Conservation (phyloP, 2,797 vertebrate genomes). For the Cryptoblepharus egeriae region DNA sequence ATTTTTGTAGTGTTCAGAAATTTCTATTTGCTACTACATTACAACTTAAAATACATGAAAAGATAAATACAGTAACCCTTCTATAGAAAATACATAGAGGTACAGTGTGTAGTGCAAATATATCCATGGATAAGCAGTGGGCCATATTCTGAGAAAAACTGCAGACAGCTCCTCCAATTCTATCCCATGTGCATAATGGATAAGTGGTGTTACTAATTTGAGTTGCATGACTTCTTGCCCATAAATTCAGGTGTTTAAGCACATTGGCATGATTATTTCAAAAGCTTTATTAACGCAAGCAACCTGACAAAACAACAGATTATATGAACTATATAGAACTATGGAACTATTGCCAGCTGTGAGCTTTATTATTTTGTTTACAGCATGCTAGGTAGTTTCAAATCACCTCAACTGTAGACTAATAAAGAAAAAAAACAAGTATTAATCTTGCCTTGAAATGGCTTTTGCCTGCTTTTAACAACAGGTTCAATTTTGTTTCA, state of each 20-base stretch:
- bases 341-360: not conserved
- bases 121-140: not conserved
- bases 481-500: conserved; percentile 9
- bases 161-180: not conserved
- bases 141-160: not conserved
- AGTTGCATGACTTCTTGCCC: conserved; percentile 23
- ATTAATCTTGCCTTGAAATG: conserved; percentile 12
- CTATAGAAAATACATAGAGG: not conserved
- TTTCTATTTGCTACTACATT: not conserved
- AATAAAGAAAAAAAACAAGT: not conserved
- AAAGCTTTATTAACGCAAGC: conserved; percentile 28
- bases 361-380: conserved; percentile 15
- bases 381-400: conserved; percentile 5
- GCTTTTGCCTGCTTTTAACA: conserved; percentile 30
- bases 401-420: not conserved
- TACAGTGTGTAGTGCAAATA: not conserved
- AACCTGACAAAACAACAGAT: not conserved
- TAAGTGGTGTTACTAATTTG: not conserved
- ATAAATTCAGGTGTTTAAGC: conserved; percentile 6
- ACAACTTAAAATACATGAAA: not conserved
- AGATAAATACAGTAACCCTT: not conserved
- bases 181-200: not conserved
- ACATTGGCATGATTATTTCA: conserved; percentile 32
- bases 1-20: not conserved
- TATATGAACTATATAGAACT: conserved; percentile 13